Evolutionary conservation across 2,888 invertebrate genomes (phyloP).

Genomic region (Escarpia spicata): DNA sequence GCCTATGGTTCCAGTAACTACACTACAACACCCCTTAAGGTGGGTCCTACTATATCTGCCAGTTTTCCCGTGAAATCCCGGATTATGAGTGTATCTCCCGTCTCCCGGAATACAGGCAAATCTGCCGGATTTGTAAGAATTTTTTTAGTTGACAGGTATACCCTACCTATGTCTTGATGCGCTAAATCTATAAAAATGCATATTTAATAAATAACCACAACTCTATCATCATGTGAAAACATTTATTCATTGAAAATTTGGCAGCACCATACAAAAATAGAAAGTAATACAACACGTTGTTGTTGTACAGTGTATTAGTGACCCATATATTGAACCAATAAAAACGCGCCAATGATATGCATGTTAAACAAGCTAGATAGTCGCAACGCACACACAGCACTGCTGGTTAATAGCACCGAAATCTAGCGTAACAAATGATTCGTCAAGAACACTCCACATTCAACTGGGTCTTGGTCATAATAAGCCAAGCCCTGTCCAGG

Average conservation of each 20-base stretch:
- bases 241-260: not conserved
- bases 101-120: too few species aligned
- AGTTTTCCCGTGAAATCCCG: too few species aligned
- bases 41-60: too few species aligned
- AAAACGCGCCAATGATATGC: not conserved
- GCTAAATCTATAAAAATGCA: too few species aligned
- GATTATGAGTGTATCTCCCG: too few species aligned
- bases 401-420: not conserved
- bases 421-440: not conserved
- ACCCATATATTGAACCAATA: not conserved
- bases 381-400: not conserved
- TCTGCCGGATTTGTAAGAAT: too few species aligned
- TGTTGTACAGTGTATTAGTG: not conserved
- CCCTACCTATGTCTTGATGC: too few species aligned
- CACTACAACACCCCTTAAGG: too few species aligned
- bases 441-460: not conserved
- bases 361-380: not conserved
- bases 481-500: too few species aligned
- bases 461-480: not conserved
- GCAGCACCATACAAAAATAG: not conserved
- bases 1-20: too few species aligned
- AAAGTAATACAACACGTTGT: not conserved
- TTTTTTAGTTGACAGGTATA: too few species aligned
- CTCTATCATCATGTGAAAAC: not conserved
- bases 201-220: not conserved